phyloP scores from a whole-genome alignment of 1,140 invertebrate species.

The Drosophila bocqueti region DNA sequence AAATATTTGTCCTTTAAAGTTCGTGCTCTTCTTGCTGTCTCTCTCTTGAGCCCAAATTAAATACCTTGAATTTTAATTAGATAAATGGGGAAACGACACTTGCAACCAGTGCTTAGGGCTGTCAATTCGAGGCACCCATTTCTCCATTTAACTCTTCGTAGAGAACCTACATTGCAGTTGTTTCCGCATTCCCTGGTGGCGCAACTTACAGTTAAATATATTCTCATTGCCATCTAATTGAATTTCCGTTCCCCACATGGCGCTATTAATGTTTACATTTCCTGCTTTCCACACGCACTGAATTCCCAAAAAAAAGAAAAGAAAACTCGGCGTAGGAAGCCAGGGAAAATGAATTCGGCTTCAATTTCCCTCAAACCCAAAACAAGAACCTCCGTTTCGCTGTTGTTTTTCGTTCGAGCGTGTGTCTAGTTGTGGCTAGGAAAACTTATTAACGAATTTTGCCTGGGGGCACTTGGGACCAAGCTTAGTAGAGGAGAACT shows the following conservation, averaged over 20 bases:
- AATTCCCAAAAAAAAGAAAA: conserved; percentile 2
- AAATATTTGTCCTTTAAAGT: conserved; percentile 30
- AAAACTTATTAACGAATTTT: conserved; percentile 45
- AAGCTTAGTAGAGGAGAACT: background rate
- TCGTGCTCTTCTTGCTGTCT: background rate
- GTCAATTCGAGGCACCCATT: background rate
- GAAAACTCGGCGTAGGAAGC: conserved; percentile 7
- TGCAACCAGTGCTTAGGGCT: conserved; percentile 3
- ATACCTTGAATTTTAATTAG: conserved; percentile 22
- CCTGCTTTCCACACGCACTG: conserved; percentile 48
- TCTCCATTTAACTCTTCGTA: background rate
- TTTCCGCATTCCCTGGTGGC: conserved; percentile 14
- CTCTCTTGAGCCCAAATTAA: conserved; percentile 6
- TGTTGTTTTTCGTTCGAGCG: conserved; percentile 7
- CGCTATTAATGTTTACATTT: conserved; percentile 59
- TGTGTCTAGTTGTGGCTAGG: conserved; percentile 23
- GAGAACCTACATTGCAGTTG: background rate
- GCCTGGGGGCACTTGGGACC: conserved; percentile 13
- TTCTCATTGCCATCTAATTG: conserved; percentile 51
- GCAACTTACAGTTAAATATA: conserved; percentile 20
- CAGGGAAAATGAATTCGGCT: conserved; percentile 18
- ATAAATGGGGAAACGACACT: conserved; percentile 15
- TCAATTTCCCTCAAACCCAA: conserved; percentile 22
- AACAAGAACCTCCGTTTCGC: conserved; percentile 22
- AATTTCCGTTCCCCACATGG: conserved; percentile 56